Percentiles rank a stretch among this genome's conserved stretches.
Conservation (phyloP, 2,888 invertebrate genomes). For the Harpalus rubripes region DNA sequence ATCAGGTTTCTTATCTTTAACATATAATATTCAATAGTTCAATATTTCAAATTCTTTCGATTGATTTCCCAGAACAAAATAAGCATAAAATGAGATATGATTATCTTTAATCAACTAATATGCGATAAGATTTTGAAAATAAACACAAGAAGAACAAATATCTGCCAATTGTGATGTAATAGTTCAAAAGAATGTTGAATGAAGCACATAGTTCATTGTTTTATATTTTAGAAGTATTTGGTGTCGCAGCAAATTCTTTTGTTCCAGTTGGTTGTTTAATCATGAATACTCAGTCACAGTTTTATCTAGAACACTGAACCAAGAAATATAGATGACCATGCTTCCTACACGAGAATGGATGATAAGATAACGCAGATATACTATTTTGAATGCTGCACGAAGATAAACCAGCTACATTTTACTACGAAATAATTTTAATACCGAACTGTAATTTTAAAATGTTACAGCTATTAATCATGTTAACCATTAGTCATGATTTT, state of each 20-base stretch:
- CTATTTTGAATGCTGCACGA: constrained; percentile 15
- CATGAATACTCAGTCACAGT: constrained; percentile 6
- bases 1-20: background rate
- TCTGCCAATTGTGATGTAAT: too few species aligned
- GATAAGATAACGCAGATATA: constrained; percentile 34
- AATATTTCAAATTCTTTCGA: background rate
- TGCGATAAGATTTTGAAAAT: background rate
- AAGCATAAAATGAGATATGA: background rate
- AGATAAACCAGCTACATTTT: background rate
- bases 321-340: constrained; percentile 20
- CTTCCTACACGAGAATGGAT: constrained; percentile 21
- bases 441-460: too few species aligned
- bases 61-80: background rate
- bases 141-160: too few species aligned
- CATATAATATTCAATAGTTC: background rate
- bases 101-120: constrained; percentile 6
- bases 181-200: too few species aligned
- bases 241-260: background rate
- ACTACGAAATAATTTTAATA: background rate
- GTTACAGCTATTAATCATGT: too few species aligned
- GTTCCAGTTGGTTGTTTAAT: background rate
- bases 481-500: too few species aligned
- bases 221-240: constrained; percentile 1
- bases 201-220: background rate
- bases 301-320: constrained; percentile 33